phyloP scores from a whole-genome alignment of 2,113 vertebrate species.

The Fregata magnificens region DNA sequence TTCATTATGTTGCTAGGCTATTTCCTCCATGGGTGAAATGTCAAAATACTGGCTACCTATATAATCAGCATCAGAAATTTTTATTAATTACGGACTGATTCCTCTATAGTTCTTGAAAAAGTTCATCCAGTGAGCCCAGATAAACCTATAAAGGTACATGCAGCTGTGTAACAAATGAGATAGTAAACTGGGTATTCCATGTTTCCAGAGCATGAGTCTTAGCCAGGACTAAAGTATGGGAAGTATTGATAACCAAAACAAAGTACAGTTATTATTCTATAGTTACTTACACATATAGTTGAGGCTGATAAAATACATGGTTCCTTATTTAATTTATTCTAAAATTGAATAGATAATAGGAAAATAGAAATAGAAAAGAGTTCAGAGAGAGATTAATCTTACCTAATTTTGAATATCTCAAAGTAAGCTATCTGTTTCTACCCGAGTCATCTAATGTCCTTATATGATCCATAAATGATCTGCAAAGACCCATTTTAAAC shows the following conservation, averaged over 20 bases:
- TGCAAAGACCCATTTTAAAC: not conserved
- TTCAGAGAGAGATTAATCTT: not conserved
- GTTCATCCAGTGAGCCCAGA: not conserved
- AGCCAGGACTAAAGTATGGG: not conserved
- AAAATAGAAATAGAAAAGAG: not conserved
- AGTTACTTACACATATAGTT: not conserved
- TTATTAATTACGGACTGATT: not conserved
- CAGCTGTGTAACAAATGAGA: not conserved
- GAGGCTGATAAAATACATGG: not conserved
- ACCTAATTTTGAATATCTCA: not conserved
- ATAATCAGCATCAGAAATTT: not conserved
- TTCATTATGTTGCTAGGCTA: constrained; percentile 31
- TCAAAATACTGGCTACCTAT: not conserved
- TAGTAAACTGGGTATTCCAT: not conserved
- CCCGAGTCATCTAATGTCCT: not conserved
- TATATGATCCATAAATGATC: not conserved
- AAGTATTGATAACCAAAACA: not conserved
- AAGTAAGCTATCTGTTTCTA: not conserved
- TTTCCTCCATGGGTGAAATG: constrained; percentile 9
- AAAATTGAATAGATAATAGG: not conserved
- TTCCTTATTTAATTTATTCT: not conserved
- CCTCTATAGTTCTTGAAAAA: not conserved
- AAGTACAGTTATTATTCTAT: not conserved
- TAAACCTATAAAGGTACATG: not conserved
- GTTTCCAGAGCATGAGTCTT: not conserved